Percentiles rank a stretch among this genome's conserved stretches.
Evolutionary conservation across 2,113 vertebrate genomes (phyloP).

Genomic region (Callopanchax toddi): DNA sequence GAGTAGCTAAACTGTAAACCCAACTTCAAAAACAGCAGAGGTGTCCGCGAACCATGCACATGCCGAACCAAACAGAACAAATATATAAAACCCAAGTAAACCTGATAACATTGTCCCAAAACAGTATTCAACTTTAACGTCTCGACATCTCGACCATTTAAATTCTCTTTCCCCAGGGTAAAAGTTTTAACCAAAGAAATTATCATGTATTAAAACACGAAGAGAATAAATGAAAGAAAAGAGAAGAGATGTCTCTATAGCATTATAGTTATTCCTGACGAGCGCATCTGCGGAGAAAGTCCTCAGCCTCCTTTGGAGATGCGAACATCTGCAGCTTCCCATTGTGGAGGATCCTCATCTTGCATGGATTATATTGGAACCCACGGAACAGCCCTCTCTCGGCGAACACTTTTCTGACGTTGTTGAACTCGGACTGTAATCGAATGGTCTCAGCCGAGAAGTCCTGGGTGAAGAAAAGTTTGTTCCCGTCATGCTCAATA

Average conservation of each 20-base stretch:
- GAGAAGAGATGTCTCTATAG: not conserved
- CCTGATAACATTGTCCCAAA: no score
- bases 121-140: no score
- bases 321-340: not conserved
- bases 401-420: fast-evolving
- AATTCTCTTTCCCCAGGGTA: no score
- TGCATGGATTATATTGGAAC: fast-evolving
- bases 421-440: not conserved
- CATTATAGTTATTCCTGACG: not conserved
- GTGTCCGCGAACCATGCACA: not conserved
- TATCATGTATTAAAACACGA: not conserved
- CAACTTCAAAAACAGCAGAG: slow-evolving; percentile 11
- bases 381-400: not conserved
- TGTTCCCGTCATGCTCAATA: not conserved
- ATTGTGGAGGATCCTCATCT: not conserved
- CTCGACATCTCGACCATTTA: no score
- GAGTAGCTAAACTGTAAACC: not conserved
- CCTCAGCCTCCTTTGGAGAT: not conserved
- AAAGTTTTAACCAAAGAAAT: not conserved
- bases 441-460: slow-evolving; percentile 7
- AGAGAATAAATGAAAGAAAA: not conserved
- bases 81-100: not conserved
- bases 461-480: not conserved
- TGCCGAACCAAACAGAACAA: not conserved
- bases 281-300: not conserved